Evolutionary conservation across 92 coral and sea anemone species (phyloP).

Genomic region (Epizoanthus scotinus): DNA sequence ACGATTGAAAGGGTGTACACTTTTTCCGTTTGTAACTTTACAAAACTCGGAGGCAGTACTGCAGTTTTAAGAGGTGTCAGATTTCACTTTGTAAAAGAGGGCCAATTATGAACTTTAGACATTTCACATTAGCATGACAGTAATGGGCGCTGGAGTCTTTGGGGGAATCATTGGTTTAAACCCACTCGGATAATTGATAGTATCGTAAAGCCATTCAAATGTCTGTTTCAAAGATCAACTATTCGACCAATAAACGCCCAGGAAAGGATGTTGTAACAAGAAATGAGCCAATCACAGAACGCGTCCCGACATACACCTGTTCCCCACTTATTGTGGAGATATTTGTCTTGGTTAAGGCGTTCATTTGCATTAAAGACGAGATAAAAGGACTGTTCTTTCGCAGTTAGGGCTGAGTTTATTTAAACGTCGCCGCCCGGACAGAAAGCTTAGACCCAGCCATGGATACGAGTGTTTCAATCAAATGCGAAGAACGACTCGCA

Average conservation of each 20-base stretch:
- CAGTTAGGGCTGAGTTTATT: slow-evolving; percentile 12
- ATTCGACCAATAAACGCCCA: slow-evolving; percentile 55
- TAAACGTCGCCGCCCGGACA: not conserved
- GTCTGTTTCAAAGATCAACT: slow-evolving; percentile 53
- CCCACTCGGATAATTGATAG: slow-evolving; percentile 30
- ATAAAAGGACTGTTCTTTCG: slow-evolving; percentile 37
- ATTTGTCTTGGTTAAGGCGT: slow-evolving; percentile 33
- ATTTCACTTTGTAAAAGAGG: not conserved
- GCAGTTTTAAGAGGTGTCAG: not conserved
- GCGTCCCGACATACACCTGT: slow-evolving; percentile 70
- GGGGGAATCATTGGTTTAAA: slow-evolving; percentile 12
- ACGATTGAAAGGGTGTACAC: slow-evolving; percentile 9
- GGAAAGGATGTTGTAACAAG: slow-evolving; percentile 48
- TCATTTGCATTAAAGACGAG: slow-evolving; percentile 6
- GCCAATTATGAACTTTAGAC: not conserved
- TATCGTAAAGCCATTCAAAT: slow-evolving; percentile 24
- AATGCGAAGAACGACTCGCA: slow-evolving; percentile 17
- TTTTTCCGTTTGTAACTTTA: not conserved
- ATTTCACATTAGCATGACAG: slow-evolving; percentile 25
- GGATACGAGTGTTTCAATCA: slow-evolving; percentile 5
- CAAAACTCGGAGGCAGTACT: not conserved
- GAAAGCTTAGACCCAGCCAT: not conserved
- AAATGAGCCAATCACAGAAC: slow-evolving; percentile 62
- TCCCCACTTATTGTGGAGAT: slow-evolving; percentile 36
- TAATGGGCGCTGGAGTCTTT: not conserved